Base-by-base conservation (phyloP, 2,113 vertebrate species). In the Otolemur garnettii region DNA sequence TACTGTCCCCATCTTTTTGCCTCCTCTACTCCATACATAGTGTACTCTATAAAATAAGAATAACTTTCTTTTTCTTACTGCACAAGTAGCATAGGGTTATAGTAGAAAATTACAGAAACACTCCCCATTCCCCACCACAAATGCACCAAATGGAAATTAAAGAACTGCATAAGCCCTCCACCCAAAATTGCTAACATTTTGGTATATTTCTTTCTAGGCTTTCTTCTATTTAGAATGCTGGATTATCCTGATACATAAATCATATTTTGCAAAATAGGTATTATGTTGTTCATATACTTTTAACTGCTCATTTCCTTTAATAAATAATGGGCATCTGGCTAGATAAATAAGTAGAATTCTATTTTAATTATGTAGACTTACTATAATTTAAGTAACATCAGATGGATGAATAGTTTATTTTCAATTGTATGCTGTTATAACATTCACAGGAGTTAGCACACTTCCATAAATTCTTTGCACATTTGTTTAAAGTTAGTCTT, bases 181-280 rank as follows among this genome's bases (percentile, higher is more conserved):
- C 10, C 14, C 22, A 92, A 26, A 33, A 60, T 14, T 84, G 13
- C 81, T 71, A 71, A 87, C 14, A 87, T 38, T 66, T 91, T 55
- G 24, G 19, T 64, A 18, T 69, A 81, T 77, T 88, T 89, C 18
- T 93, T 85, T 72, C 30, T 2, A 93, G 77, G 28, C 38, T 93
- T 93, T 86, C 42, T 82, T 93, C 33, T 84, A 45, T 33, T 82
- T 24, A 82, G 91, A 88, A 82, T 94, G n/a, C 64, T 92, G 59
- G 42, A 19, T 82, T 72, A 75, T 28, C n/a, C 13, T 50, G 24
- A 35, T 69, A 72, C 35, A 57, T 59, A 85, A 72, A 77, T 86
- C 17, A 50, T 13, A 82, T 60, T 86, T 95, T 95, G 9, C 28
- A 92, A 86, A 87, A 74, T 22, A 86, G n/a, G 2, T n/a, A 86